Evolutionary conservation across 2,888 invertebrate species (phyloP).

Genomic region (Diadegma fenestrale): DNA sequence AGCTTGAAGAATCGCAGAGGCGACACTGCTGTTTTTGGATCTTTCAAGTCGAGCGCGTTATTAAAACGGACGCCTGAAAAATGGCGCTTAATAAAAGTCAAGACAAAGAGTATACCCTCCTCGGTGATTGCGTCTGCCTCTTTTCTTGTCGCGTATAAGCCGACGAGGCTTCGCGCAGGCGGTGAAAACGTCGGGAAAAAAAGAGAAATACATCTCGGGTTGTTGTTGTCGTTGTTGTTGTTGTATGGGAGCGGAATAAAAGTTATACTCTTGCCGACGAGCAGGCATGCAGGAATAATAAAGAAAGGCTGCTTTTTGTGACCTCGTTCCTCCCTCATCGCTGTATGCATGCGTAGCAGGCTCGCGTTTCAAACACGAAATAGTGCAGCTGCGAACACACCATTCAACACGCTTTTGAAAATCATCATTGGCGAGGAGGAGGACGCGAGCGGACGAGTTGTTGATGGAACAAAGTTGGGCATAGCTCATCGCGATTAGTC

Average conservation of each 20-base stretch:
- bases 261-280: too few relatives aligned
- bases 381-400: too few relatives aligned
- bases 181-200: conserved; percentile 18
- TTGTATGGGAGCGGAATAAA: neutral
- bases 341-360: too few relatives aligned
- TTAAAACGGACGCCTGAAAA: conserved; percentile 77
- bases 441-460: too few relatives aligned
- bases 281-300: neutral
- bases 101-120: conserved; percentile 76
- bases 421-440: too few relatives aligned
- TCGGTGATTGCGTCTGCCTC: conserved; percentile 72
- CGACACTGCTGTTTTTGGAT: conserved; percentile 55
- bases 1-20: conserved; percentile 40
- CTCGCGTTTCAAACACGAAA: too few relatives aligned
- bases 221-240: neutral
- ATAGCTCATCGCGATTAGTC: conserved; percentile 16
- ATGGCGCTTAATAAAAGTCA: conserved; percentile 76
- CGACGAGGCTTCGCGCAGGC: too few relatives aligned
- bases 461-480: too few relatives aligned
- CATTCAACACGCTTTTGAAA: too few relatives aligned
- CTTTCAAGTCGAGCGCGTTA: conserved; percentile 69
- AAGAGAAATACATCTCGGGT: neutral
- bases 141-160: neutral
- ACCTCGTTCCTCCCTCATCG: too few relatives aligned
- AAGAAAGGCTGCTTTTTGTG: too few relatives aligned